Evolutionary conservation across 2,888 invertebrate species (phyloP).

Genomic region (Nemurella pictetii): DNA sequence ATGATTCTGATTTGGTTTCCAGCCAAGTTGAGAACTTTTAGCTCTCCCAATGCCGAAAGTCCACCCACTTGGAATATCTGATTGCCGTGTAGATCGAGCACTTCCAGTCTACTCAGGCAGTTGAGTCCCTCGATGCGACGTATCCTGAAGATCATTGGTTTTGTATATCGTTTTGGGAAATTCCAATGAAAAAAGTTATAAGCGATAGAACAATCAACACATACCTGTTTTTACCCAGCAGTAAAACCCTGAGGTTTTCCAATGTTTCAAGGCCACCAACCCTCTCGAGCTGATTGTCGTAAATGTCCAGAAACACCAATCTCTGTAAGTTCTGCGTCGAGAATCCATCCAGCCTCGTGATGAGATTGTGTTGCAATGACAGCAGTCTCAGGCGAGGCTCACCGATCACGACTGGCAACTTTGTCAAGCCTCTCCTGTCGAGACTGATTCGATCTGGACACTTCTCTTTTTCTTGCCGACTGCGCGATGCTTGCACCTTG

Average conservation of each 20-base stretch:
- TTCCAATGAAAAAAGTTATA: neutral
- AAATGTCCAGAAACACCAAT: conserved; percentile 89
- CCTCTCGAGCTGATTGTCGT: conserved; percentile 91
- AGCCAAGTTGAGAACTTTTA: conserved; percentile 90
- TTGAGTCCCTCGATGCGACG: conserved; percentile 77
- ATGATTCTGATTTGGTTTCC: conserved; percentile 85
- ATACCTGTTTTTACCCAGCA: conserved; percentile 91
- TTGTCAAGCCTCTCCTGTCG: conserved; percentile 81
- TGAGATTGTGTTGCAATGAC: conserved; percentile 90
- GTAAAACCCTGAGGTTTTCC: conserved; percentile 77
- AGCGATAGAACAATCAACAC: neutral
- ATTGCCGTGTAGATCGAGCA: conserved; percentile 91
- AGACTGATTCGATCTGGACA: conserved; percentile 87
- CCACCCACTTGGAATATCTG: conserved; percentile 76
- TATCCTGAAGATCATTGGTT: conserved; percentile 61
- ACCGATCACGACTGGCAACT: conserved; percentile 79
- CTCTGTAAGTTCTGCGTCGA: conserved; percentile 58
- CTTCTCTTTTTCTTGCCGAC: conserved; percentile 76
- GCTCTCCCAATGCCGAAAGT: conserved; percentile 67
- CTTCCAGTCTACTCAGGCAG: conserved; percentile 75
- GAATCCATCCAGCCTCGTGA: conserved; percentile 71
- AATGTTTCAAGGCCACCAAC: conserved; percentile 78
- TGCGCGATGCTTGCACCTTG: conserved; percentile 68
- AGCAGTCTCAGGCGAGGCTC: conserved; percentile 80
- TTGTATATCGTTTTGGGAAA: neutral